A percentile compares a stretch with the other conserved stretches of the same genome.
Evolutionary conservation across 2,113 vertebrate species (phyloP).

Genomic region (Petromus typicus): DNA sequence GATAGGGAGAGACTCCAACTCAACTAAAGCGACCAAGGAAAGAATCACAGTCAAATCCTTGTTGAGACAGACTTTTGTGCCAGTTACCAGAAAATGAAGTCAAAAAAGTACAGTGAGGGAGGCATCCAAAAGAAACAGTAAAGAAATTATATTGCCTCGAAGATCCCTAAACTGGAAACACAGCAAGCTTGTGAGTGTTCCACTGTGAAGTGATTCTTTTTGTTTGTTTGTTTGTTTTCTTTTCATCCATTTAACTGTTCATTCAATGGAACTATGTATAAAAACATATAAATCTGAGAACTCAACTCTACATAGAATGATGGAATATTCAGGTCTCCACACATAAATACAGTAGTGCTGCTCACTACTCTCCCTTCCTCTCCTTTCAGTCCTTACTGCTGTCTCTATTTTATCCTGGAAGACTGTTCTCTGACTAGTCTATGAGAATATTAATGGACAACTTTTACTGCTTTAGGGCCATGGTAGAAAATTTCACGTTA

Average conservation of each 20-base stretch:
- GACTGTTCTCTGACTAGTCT: conserved; percentile 72
- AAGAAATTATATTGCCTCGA: not conserved
- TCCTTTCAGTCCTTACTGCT: conserved; percentile 75
- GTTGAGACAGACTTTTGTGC: not conserved
- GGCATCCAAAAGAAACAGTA: not conserved
- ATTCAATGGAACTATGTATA: no score
- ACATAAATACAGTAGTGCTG: conserved; percentile 79
- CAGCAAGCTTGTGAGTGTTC: not conserved
- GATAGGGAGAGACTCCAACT: not conserved
- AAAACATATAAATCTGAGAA: no score
- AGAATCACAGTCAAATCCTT: not conserved
- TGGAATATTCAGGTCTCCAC: no score
- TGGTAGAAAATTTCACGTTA: conserved; percentile 77
- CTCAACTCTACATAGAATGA: no score
- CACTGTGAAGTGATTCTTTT: not conserved
- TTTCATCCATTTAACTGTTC: no score
- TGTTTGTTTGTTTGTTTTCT: no score
- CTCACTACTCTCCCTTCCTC: conserved; percentile 72
- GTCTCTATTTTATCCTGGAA: conserved; percentile 71
- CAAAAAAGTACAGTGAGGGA: no score
- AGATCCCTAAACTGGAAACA: not conserved
- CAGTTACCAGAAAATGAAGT: not conserved
- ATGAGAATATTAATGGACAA: conserved; percentile 66
- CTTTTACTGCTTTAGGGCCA: conserved; percentile 68
- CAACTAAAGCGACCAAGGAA: not conserved